Evolutionary conservation across 2,888 invertebrate genomes (phyloP).

Genomic region (Tricholauxania praeusta): DNA sequence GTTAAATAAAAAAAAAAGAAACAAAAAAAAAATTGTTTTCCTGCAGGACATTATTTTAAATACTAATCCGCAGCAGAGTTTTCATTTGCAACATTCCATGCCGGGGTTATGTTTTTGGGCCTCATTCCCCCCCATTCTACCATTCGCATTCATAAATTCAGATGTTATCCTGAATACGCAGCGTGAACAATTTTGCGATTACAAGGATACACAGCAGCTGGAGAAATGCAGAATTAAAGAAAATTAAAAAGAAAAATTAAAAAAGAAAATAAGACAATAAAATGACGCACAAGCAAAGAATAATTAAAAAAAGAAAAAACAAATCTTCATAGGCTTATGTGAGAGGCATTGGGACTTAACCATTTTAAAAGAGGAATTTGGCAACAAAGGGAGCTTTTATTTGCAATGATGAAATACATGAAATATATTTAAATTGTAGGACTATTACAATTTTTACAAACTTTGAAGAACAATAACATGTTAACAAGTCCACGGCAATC

Average conservation of each 20-base stretch:
- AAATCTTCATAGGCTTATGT: conserved; percentile 11
- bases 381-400: too few species aligned
- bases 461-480: too few species aligned
- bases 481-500: too few species aligned
- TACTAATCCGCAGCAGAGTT: conserved; percentile 66
- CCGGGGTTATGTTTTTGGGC: not conserved
- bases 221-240: too few species aligned
- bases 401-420: too few species aligned
- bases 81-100: conserved; percentile 55
- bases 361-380: too few species aligned
- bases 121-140: not conserved
- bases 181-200: conserved; percentile 56
- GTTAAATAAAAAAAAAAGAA: conserved; percentile 35
- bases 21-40: conserved; percentile 61
- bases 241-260: conserved; percentile 48
- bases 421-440: too few species aligned
- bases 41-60: conserved; percentile 67
- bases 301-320: conserved; percentile 9
- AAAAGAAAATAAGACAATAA: conserved; percentile 29
- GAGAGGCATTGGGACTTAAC: too few species aligned
- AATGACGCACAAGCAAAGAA: not conserved
- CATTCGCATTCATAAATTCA: conserved; percentile 61
- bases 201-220: not conserved
- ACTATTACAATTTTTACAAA: too few species aligned
- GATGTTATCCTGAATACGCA: conserved; percentile 61